These are phyloP conservation scores for Saguinus imperator DNA, from an alignment of 2,113 vertebrate species.

Conservation along the genomic window DNA sequence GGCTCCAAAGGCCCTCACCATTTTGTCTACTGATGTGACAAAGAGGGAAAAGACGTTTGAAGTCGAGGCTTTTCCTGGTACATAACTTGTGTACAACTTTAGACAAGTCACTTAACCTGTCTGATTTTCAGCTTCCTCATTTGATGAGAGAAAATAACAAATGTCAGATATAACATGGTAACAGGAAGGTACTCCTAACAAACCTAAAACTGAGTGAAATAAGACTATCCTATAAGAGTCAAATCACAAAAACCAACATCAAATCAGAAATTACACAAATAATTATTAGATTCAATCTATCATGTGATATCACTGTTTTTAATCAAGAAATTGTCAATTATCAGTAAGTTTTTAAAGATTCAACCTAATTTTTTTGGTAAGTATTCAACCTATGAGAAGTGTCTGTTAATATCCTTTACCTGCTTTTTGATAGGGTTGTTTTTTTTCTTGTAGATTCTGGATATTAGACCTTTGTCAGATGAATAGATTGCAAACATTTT, in stretches of 20 bases:
- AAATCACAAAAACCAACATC: constrained; percentile 9
- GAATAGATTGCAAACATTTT: too few species aligned
- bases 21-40: neutral
- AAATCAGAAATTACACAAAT: neutral
- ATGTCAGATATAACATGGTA: neutral
- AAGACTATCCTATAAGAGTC: neutral
- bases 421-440: too few species aligned
- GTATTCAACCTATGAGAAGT: too few species aligned
- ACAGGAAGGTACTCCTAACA: neutral
- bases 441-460: too few species aligned
- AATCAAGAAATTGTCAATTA: neutral
- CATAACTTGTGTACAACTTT: neutral
- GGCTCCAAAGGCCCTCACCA: neutral
- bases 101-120: neutral
- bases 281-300: neutral
- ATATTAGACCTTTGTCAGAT: too few species aligned
- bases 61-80: neutral
- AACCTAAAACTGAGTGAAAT: neutral
- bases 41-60: neutral
- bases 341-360: neutral
- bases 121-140: neutral
- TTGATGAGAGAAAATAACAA: neutral
- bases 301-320: neutral
- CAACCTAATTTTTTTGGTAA: neutral
- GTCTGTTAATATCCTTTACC: too few species aligned